Percentiles rank a stretch among this genome's conserved stretches.
These are phyloP conservation scores for Aurelia sp. DNA, from an alignment of 30 jellyfish, hydroid and myxozoan species.

Conservation along the genomic window DNA sequence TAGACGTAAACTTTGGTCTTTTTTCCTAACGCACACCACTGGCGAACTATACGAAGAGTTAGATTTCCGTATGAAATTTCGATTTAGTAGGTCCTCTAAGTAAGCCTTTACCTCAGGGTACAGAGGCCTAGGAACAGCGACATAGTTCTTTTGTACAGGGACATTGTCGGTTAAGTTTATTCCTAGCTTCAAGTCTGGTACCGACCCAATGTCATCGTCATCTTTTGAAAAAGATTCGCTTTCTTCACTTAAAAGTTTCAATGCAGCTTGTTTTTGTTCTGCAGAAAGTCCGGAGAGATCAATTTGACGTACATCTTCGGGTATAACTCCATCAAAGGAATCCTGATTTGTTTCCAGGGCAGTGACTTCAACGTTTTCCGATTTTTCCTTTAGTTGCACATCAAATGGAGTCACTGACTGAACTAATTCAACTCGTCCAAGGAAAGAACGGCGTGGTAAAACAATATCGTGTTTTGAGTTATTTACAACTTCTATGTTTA, in stretches of 20 bases:
- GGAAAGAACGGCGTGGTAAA: slow-evolving; percentile 20
- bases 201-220: slow-evolving; percentile 52
- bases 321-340: slow-evolving; percentile 21
- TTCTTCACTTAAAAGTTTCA: slow-evolving; percentile 19
- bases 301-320: slow-evolving; percentile 31
- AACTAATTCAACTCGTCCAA: slow-evolving; percentile 23
- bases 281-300: slow-evolving; percentile 25
- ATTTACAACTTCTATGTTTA: slow-evolving; percentile 21
- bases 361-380: slow-evolving; percentile 10
- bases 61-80: slow-evolving; percentile 39
- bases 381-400: slow-evolving; percentile 19
- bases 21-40: slow-evolving; percentile 58
- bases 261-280: slow-evolving; percentile 29
- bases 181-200: slow-evolving; percentile 29
- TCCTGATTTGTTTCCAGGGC: not conserved
- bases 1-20: slow-evolving; percentile 32
- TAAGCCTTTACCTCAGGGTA: slow-evolving; percentile 55
- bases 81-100: slow-evolving; percentile 33
- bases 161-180: slow-evolving; percentile 43
- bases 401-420: slow-evolving; percentile 41
- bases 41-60: slow-evolving; percentile 49
- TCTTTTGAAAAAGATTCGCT: slow-evolving; percentile 26
- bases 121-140: slow-evolving; percentile 49
- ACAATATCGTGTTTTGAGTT: slow-evolving; percentile 46
- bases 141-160: slow-evolving; percentile 49